A percentile compares a stretch with the other conserved stretches of the same genome.
These are phyloP conservation scores for Esox masquinongy DNA, from an alignment of 2,797 vertebrate genomes.

Conservation along the genomic window DNA sequence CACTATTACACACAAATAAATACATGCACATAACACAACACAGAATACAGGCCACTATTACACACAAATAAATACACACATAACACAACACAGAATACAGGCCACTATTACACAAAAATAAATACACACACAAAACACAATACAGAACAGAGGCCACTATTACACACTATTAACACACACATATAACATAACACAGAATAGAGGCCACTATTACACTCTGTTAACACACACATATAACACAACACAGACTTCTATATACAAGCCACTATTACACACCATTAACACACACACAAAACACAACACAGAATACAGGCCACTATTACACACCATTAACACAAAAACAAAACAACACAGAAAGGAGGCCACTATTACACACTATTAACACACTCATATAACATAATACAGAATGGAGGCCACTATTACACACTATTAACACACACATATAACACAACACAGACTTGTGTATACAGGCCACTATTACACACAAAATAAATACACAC, in stretches of 20 bases:
- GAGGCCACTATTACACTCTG: too few species aligned
- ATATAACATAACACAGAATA: not conserved
- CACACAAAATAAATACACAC: not conserved
- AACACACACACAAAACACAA: not conserved
- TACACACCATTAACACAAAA: not conserved
- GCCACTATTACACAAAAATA: too few species aligned
- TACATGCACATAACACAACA: too few species aligned
- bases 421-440: too few species aligned
- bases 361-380: constrained; percentile 6
- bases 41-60: too few species aligned
- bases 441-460: constrained; percentile 7
- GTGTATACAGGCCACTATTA: not conserved
- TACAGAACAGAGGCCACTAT: too few species aligned
- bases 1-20: too few species aligned
- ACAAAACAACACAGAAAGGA: constrained; percentile 18
- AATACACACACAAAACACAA: too few species aligned
- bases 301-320: not conserved
- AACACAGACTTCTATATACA: not conserved
- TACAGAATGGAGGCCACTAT: constrained; percentile 31
- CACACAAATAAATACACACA: too few species aligned
- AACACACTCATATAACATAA: not conserved
- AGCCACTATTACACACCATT: not conserved
- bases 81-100: too few species aligned
- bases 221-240: not conserved
- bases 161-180: too few species aligned